Evolutionary conservation across 2,888 invertebrate species (phyloP).

Genomic region (Hoplodrina ambigua): DNA sequence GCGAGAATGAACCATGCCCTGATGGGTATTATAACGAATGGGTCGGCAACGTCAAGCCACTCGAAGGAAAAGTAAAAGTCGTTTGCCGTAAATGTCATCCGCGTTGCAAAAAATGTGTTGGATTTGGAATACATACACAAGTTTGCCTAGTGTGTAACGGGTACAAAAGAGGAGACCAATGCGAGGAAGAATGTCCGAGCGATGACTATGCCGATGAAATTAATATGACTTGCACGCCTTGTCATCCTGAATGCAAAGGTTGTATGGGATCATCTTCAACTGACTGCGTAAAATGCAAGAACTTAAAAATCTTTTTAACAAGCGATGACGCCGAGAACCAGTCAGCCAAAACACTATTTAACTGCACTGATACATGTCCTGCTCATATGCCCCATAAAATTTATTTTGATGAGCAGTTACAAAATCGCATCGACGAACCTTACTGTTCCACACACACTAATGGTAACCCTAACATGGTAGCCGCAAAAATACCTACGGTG

Average conservation of each 20-base stretch:
- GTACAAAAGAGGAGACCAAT: constrained; percentile 96
- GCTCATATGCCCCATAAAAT: constrained; percentile 94
- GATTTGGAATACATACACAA: constrained; percentile 96
- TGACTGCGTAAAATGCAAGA: constrained; percentile 94
- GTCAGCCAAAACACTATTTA: constrained; percentile 91
- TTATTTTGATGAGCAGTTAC: constrained; percentile 92
- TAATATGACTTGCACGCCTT: constrained; percentile 93
- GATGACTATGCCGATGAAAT: constrained; percentile 95
- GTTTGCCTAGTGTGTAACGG: constrained; percentile 97
- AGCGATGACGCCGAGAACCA: constrained; percentile 87
- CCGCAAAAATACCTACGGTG: constrained; percentile 82
- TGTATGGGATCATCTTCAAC: constrained; percentile 94
- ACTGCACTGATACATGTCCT: constrained; percentile 96
- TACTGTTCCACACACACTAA: constrained; percentile 93
- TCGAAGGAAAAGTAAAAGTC: constrained; percentile 96
- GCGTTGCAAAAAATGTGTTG: constrained; percentile 96
- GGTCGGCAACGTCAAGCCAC: constrained; percentile 94
- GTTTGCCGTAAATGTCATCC: constrained; percentile 98
- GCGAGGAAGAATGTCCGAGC: constrained; percentile 96
- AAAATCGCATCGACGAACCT: constrained; percentile 92
- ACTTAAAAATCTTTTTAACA: constrained; percentile 93
- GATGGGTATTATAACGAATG: constrained; percentile 95
- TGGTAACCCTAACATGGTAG: constrained; percentile 77
- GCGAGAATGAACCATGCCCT: constrained; percentile 95
- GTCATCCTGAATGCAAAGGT: constrained; percentile 95